Base-by-base conservation (phyloP, 2,888 invertebrate species). In the Capitulum mitella region DNA sequence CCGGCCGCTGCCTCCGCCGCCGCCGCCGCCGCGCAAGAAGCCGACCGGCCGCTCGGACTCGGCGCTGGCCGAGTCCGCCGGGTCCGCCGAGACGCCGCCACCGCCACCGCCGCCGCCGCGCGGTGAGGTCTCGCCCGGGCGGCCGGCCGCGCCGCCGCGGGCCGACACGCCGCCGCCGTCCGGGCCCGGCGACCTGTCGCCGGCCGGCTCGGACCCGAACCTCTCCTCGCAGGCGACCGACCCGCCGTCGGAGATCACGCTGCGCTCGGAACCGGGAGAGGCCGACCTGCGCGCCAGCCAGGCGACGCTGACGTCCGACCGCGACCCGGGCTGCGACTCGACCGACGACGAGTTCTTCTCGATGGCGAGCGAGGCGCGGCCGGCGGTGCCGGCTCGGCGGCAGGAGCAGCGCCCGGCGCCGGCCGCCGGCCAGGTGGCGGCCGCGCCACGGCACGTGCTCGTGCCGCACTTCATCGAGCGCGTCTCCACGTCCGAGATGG, bases 291-390 rank as follows among this genome's bases (percentile, higher is more conserved):
- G 16, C 51, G 51, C 51, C 34, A 34, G 61, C 34, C 32, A 34
- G 32, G 32, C 32, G 32, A 34, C 61, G 37, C 70, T 70, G 26
- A 70, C 37, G 22, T 70, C 70, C 6, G 70, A 37, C 37, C 70
- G 70, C 75, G 46, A 43, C 46, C n/a, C 75, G 19, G 75, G 46
- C 46, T 75, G 46, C 16, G 75, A 46, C 5, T 46, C 29, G 46
- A 75, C 75, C 16, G 75, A 75, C 29, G 75, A 75, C 75, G 75
- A 75, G 75, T 75, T 75, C 29, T 75, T 75, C 75, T 75, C 75
- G 75, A 32, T 75, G 75, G 43, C 43, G 46, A 75, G 46, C 46
- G 75, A 46, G 46, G n/a, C 75, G 46, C 75, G 29, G 75, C 29
- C 29, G 14, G 14, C 43, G 43, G 43, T 43, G 46, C 32, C 3